Base-by-base conservation (phyloP, 2,888 invertebrate species). In the Nesidiocoris tenuis region DNA sequence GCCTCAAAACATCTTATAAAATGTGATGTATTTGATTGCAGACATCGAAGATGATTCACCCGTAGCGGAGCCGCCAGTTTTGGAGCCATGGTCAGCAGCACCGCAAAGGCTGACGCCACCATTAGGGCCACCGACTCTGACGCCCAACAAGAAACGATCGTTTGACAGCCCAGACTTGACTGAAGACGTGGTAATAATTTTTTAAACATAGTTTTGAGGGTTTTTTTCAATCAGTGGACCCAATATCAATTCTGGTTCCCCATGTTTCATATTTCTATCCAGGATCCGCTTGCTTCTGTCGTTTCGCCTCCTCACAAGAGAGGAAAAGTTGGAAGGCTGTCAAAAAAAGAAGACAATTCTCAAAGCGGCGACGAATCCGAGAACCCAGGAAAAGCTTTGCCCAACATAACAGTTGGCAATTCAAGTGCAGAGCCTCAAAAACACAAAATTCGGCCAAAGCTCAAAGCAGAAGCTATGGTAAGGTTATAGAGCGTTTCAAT, bases 281-380 rank as follows among this genome's bases (percentile, higher is more conserved):
- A 65, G 2, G 65, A 65, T 39, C 19, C 65, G 3, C 59, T 57
- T 59, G 54, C 57, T 2, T 57, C 59, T n/a, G n/a, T n/a, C n/a
- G n/a, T n/a, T n/a, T n/a, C 70, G 21, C 70, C 70, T 17, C 74
- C 74, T 22, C 90, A 90, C 0, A 91, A 92, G 81, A 93, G 93
- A 82, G 88, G 94, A 9, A 93, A 94, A 85, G 92, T 93, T 0
- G 93, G 93, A 0, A 86, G 92, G 79, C 94, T 93, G 0, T 89
- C 91, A 79, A 93, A 93, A 82, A 86, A 91, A 12, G 87, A 88
- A 18, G 79, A 78, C 18, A 56, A n/a, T 12, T 7, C 23, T 1
- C 19, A 17, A 12, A 22, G 22, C 7, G 3, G 21, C 0, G 23
- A 23, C 3, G 61, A 2, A 16, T 23, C n/a, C 12, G 19, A 16